Base-by-base conservation (phyloP, 2,888 invertebrate genomes). In the Agrochola macilenta region DNA sequence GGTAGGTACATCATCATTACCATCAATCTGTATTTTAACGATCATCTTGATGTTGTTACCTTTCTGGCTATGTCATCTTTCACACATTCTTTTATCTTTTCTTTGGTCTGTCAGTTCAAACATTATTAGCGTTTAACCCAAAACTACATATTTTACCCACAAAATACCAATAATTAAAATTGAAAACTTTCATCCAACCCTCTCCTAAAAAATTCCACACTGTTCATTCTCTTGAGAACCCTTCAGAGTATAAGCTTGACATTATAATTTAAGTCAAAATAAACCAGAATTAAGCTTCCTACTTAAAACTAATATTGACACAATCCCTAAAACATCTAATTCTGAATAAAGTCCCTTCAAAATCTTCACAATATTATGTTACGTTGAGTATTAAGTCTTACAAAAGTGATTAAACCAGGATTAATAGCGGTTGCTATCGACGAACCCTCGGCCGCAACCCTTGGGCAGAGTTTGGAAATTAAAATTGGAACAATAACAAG, bases 371-470 rank as follows among this genome's bases (percentile, higher is more conserved):
- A 75, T 79, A 79, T 87, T 74, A 57, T 63, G 63, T 79, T 79
- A 80, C 76, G 58, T n/a, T 58, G 35, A 70, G 74, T 83, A 81
- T 80, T 83, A 78, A 81, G 70, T 73, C 76, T 69, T 54, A 20
- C 26, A 30, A 65, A 46, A 69, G 43, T 77, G 54, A 69, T 86
- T 86, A 83, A 72, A 54, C 39, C 30, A 0, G 43, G 76, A 74
- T 88, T 88, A 84, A 86, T 79, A 81, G 76, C 72, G 84, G 78
- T 83, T 57, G 65, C 39, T 79, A 81, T 76, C 35, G 63, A 57
- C 26, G 60, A n/a, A 68, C 74, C 76, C 79, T 68, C 58, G 65
- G 35, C 64, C 61, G 8, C 57, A 69, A 69, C 81, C 81, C 78
- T 60, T 26, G 35, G 49, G 39, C 43, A 39, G 9, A 23, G 71